phyloP scores from a whole-genome alignment of 2,888 invertebrate species.

The Stratiomys singularior region DNA sequence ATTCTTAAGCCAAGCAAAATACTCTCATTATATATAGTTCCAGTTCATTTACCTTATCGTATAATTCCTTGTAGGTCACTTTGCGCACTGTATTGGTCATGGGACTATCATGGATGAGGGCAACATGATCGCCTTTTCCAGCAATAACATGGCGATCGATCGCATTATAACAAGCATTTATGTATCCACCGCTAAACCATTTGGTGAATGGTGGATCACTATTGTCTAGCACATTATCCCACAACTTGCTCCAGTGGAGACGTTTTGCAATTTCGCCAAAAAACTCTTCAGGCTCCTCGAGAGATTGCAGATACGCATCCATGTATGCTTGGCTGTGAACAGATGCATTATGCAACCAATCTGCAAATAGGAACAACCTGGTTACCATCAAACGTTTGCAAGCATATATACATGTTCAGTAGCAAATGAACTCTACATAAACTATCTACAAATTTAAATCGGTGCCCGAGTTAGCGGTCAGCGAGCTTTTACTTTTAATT shows the following conservation, averaged over 20 bases:
- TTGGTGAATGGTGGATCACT: conserved; percentile 86
- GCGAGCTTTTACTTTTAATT: no score
- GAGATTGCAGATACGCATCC: conserved; percentile 73
- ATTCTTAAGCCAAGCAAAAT: background rate
- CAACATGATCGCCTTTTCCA: conserved; percentile 81
- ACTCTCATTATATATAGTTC: conserved; percentile 36
- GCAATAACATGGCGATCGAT: conserved; percentile 87
- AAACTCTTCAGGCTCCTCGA: conserved; percentile 83
- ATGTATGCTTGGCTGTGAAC: conserved; percentile 69
- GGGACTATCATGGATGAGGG: conserved; percentile 92
- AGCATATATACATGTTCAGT: no score
- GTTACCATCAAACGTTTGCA: no score
- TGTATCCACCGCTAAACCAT: conserved; percentile 88
- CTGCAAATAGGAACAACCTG: no score
- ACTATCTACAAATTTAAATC: no score
- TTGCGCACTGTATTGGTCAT: conserved; percentile 79
- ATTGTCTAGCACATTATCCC: conserved; percentile 86
- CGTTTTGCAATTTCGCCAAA: conserved; percentile 82
- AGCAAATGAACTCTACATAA: no score
- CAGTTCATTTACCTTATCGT: conserved; percentile 73
- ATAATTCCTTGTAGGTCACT: conserved; percentile 84
- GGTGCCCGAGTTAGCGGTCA: no score
- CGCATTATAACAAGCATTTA: conserved; percentile 94
- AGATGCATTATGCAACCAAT: background rate
- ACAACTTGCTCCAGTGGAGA: conserved; percentile 85